Evolutionary conservation across 2,113 vertebrate species (phyloP), one percentile per base, ranked within the genome.

Genomic region (Embiotoca jacksoni): DNA sequence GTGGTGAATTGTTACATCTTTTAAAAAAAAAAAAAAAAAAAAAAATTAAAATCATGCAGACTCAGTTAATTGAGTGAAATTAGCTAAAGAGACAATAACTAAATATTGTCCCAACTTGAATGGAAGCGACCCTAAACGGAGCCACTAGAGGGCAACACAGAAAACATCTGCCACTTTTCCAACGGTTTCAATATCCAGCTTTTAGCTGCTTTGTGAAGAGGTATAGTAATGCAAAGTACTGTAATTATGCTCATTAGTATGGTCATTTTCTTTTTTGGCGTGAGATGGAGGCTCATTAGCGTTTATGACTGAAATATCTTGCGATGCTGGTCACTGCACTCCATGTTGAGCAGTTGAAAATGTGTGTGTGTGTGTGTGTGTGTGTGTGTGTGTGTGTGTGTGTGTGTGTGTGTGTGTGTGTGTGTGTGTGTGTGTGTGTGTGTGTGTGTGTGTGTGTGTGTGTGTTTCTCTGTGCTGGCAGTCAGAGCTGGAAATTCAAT

Each of bases 221-320:
- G 36, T 23, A 72, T 77, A 86, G 79, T 80, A 74, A 73, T 75
- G 66, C 41, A 81, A 47, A 85, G 57, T 64, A 63, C 55, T 56
- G 63, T 78, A 76, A 90, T 90, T 82, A 80, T 37, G 37, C 47
- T 54, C 58, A 66, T 82, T 70, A 72, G 64, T 55, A 62, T 65
- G 67, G 72, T 23, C 75, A 78, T 86, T 80, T 75, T 3, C 33
- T 46, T 77, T 84, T 74, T 78, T 72, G 62, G 61, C 31, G 1
- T 30, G 31, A 78, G 66, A 75, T 58, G 8, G 66, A 50, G 63
- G 44, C 73, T 84, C 81, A 83, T 84, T 86, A 86, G 76, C 69
- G 30, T 84, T 84, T 69, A 72, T 81, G 73, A 80, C 37, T 37
- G 63, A 77, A 81, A 80, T 70, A 54, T 72, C 37, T 78, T 52